phyloP scores from a whole-genome alignment of 1,140 invertebrate genomes.

The Euglossa dilemma region DNA sequence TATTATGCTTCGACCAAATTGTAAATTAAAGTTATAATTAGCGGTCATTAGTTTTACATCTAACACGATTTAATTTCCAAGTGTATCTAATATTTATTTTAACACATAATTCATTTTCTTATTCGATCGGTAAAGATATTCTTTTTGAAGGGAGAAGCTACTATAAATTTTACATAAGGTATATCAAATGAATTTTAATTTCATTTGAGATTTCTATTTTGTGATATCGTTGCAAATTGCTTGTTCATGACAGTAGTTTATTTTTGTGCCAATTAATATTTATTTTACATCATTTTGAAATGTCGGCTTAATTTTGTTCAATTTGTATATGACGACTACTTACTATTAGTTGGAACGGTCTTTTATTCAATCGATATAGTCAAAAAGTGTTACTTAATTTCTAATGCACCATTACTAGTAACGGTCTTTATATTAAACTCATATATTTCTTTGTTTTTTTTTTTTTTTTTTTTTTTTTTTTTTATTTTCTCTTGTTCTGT shows the following conservation, averaged over 20 bases:
- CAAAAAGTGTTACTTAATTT: constrained; percentile 37
- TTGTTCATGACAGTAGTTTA: background rate
- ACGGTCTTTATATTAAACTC: background rate
- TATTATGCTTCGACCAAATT: constrained; percentile 34
- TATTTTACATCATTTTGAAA: background rate
- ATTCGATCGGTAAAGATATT: background rate
- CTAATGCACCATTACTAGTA: background rate
- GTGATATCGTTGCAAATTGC: constrained; percentile 1
- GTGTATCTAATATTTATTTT: constrained; percentile 1
- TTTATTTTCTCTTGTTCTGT: background rate
- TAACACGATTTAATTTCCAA: background rate
- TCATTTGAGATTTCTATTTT: constrained; percentile 7
- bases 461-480: constrained; percentile 1
- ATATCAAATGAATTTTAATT: background rate
- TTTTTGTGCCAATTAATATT: background rate
- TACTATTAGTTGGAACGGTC: background rate
- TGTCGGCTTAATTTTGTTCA: background rate
- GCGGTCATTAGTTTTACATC: background rate
- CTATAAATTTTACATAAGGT: background rate
- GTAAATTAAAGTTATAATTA: constrained; percentile 23
- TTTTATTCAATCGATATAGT: constrained; percentile 1
- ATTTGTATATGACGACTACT: background rate
- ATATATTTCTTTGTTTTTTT: background rate
- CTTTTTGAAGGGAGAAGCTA: background rate
- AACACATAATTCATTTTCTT: background rate